These are phyloP conservation scores for Misgurnus mizolepis DNA, from an alignment of 2,113 vertebrate genomes.

Conservation along the genomic window DNA sequence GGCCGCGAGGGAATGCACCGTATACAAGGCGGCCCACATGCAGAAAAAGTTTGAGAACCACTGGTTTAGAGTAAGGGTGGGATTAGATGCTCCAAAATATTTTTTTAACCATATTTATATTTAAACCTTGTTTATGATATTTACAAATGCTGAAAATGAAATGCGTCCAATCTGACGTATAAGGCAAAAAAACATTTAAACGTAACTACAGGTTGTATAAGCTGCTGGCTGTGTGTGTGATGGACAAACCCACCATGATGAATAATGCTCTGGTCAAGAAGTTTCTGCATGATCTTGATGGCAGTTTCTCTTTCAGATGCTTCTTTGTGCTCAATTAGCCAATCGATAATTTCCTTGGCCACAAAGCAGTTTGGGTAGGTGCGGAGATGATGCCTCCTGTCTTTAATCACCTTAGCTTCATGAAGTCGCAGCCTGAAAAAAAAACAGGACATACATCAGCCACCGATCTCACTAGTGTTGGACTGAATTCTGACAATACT, in stretches of 20 bases:
- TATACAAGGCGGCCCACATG: too few species aligned
- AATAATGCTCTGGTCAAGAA: conserved; percentile 91
- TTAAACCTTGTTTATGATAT: too few species aligned
- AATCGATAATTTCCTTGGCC: conserved; percentile 93
- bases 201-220: too few species aligned
- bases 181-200: too few species aligned
- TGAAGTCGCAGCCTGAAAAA: conserved; percentile 87
- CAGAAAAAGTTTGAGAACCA: too few species aligned
- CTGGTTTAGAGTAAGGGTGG: too few species aligned
- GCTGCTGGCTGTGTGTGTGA: too few species aligned
- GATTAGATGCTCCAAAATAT: too few species aligned
- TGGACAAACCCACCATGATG: conserved; percentile 85
- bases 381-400: conserved; percentile 92
- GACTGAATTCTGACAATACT: not conserved
- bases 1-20: too few species aligned
- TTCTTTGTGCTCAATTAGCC: conserved; percentile 96
- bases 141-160: too few species aligned
- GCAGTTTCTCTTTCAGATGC: conserved; percentile 87
- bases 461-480: not conserved
- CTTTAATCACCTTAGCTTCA: conserved; percentile 95
- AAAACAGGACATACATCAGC: not conserved
- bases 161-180: too few species aligned
- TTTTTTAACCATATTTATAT: too few species aligned
- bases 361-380: conserved; percentile 98
- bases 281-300: conserved; percentile 92